phyloP scores from a whole-genome alignment of 2,888 invertebrate species.

The Oscheius onirici region DNA sequence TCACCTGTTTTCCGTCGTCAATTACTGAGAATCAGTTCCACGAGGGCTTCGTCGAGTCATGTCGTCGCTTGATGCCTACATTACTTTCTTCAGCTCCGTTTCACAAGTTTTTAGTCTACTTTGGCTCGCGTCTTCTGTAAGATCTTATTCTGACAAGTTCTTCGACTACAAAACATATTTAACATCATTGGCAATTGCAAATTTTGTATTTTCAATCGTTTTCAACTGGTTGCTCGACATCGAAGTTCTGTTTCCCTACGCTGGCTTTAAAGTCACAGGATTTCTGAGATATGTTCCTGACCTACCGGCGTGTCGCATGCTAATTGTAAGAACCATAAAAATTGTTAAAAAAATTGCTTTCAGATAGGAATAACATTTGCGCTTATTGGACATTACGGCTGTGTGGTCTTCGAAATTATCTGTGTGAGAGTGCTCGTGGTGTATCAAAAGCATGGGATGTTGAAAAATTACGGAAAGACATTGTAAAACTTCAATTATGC shows the following conservation, averaged over 20 bases:
- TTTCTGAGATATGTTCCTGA: background rate
- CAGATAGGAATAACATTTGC: background rate
- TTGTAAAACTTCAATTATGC: background rate
- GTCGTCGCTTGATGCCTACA: slow-evolving; percentile 6
- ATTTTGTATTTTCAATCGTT: background rate
- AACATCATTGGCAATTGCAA: background rate
- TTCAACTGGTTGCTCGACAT: slow-evolving; percentile 11
- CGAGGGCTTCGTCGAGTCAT: background rate
- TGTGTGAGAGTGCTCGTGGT: background rate
- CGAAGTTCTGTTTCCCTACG: slow-evolving; percentile 5
- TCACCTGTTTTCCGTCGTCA: slow-evolving; percentile 8
- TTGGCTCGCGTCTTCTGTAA: background rate
- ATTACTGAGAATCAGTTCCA: slow-evolving; percentile 14
- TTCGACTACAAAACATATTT: slow-evolving; percentile 16
- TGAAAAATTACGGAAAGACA: background rate
- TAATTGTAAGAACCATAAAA: background rate
- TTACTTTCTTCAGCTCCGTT: background rate
- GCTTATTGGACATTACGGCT: background rate
- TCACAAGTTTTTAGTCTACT: background rate
- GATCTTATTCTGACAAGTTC: slow-evolving; percentile 6
- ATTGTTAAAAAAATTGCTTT: background rate
- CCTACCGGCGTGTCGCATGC: background rate
- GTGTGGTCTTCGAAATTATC: background rate
- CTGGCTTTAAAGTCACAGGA: background rate
- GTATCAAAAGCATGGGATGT: background rate